Evolutionary conservation across 2,113 vertebrate genomes (phyloP), one percentile per base, ranked within the genome.

Genomic region (Laticauda colubrina): DNA sequence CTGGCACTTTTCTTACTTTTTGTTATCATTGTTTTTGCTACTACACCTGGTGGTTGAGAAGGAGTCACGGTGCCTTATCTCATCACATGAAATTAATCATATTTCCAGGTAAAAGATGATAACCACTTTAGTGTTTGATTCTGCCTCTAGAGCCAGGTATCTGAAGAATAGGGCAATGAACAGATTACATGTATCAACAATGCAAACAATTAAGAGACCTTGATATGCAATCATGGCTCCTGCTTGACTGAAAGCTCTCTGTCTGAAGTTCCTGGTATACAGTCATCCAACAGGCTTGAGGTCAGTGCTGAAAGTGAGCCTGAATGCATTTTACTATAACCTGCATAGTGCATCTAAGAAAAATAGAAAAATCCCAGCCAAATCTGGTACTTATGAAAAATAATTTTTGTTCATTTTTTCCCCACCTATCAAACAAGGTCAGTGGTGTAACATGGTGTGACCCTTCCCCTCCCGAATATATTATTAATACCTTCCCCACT

Each of bases 181-280:
- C 64, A 53, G 64, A 91, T 89, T 85, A 89, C 34, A 21, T 53
- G 51, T 93, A 91, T 93, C 57, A 45, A 85, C n/a, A 43, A 89
- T 86, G 93, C 87, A 89, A 91, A 91, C 69, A 93, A 81, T 59
- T 55, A 87, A 88, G 86, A 89, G n/a, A 54, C 86, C 55, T 59
- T 93, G 86, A 34, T 89, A 43, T 43, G 86, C 91, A 91, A 88
- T 55, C 10, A 2, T 85, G 90, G 90, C 93, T 91, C 90, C 90
- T 91, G 69, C 54, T 2, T 61, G 90, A 89, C 90, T 53, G 69
- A 85, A 51, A 89, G 14, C 2, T 24, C 11, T 29, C 23, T 39
- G 64, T 51, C 53, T 64, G 87, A 90, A 93, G 89, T 93, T 90
- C 92, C 89, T 64, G 29, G 39, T 26, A 91, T 48, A 23, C 29